Conservation (phyloP, 2,113 vertebrate genomes). For the Mungos mungo region DNA sequence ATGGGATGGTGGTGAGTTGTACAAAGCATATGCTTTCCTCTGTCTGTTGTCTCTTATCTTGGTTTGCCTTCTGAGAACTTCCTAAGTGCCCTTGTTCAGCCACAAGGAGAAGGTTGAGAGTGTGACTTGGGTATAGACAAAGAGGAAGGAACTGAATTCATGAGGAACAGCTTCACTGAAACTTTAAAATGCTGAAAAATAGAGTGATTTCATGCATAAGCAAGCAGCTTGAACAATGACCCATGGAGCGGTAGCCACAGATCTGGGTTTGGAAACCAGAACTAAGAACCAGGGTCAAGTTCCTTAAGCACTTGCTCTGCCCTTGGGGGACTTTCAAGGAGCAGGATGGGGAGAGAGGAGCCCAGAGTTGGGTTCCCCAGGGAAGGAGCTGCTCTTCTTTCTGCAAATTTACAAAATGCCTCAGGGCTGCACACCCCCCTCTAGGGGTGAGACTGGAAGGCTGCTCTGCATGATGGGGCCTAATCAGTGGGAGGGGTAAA, state of each 20-base stretch:
- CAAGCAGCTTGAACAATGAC: neutral
- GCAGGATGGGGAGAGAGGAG: neutral
- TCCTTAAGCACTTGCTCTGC: neutral
- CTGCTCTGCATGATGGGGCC: neutral
- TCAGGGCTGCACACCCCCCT: neutral
- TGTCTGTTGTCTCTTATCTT: neutral
- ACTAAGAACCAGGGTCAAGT: neutral
- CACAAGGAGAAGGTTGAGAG: neutral
- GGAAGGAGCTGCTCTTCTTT: neutral
- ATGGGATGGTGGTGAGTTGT: rapidly evolving
- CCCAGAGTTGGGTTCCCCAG: neutral
- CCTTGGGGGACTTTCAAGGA: neutral
- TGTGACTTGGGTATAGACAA: neutral
- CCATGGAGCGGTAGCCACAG: rapidly evolving
- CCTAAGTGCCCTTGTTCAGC: neutral
- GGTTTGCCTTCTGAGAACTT: neutral
- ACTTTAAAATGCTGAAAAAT: neutral
- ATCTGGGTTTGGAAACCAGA: neutral
- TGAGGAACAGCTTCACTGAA: neutral
- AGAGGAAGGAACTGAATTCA: neutral
- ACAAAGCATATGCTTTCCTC: neutral
- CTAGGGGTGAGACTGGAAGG: neutral
- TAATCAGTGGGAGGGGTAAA: neutral
- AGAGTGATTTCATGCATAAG: neutral
- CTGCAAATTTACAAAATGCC: neutral